Evolutionary conservation across 2,888 invertebrate genomes (phyloP).

Genomic region (Agrotis clavis): DNA sequence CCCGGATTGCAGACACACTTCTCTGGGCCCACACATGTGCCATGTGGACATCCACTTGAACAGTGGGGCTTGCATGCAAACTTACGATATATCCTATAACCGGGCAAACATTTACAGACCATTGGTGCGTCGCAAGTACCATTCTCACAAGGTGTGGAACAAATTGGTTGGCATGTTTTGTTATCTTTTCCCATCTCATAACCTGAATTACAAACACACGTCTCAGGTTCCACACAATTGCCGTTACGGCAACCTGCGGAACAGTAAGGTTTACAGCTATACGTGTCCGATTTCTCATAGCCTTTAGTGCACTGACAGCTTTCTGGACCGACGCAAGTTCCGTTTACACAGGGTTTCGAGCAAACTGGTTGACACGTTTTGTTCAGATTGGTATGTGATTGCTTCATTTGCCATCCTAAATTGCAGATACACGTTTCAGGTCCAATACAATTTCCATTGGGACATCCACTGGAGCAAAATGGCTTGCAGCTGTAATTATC

Average conservation of each 20-base stretch:
- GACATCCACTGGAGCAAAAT: constrained; percentile 35
- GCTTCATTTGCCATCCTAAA: constrained; percentile 31
- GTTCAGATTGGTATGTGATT: not conserved
- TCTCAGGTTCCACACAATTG: constrained; percentile 40
- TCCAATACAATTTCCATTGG: constrained; percentile 31
- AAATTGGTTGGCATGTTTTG: constrained; percentile 29
- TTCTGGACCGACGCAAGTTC: constrained; percentile 30
- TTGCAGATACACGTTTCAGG: constrained; percentile 44
- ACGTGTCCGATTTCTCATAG: not conserved
- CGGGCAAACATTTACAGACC: constrained; percentile 19
- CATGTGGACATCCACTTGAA: constrained; percentile 27
- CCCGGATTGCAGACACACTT: constrained; percentile 29
- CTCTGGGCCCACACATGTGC: constrained; percentile 32
- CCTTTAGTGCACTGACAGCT: constrained; percentile 18
- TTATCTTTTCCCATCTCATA: constrained; percentile 10
- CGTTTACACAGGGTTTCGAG: constrained; percentile 18
- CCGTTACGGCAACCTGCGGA: constrained; percentile 42
- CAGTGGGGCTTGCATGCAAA: constrained; percentile 43
- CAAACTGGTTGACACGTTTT: constrained; percentile 40
- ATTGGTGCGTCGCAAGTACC: constrained; percentile 26
- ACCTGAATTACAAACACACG: constrained; percentile 34
- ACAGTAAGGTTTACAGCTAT: constrained; percentile 45
- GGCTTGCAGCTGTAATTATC: constrained; percentile 34
- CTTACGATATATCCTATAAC: constrained; percentile 10
- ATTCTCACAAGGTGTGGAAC: constrained; percentile 25